Base-by-base conservation (phyloP, 1,140 invertebrate species). In the Propsilocerus akamusi region DNA sequence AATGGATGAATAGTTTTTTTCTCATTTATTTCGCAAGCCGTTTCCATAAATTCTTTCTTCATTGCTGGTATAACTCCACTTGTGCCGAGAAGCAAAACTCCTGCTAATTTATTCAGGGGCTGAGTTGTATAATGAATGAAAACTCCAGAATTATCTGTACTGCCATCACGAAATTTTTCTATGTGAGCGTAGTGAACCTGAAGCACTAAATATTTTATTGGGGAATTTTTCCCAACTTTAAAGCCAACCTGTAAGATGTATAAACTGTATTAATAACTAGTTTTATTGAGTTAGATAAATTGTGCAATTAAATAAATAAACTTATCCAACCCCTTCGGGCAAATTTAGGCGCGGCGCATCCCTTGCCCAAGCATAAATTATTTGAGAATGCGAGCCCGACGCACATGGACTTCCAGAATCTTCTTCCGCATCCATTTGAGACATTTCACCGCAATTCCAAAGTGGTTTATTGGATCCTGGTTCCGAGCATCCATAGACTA, bases 361-460 rank as follows among this genome's bases (percentile, higher is more conserved):
- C 60, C 87, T 74, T 3, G 93, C 95, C 95, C 95, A 99, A 0
- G 94, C 94, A 68, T 97, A 99, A 17, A 98, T 73, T 53, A 97
- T 87, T 78, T 66, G 64, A 1, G 60, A 63, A 54, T 85, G 80
- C 12, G 80, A 78, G 22, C 80, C 81, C 30, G 72, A 68, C 3
- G 66, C 67, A 60, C 87, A 91, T 1, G 84, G 81, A 61, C 72
- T 78, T 0, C 76, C 76, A 8, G 66, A 64, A 34, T 69, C 65
- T 48, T 66, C 61, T 53, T 66, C 65, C 48, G 59, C 58, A 17
- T 69, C 59, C 49, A 66, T 66, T 48, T 66, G 58, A 8, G 79
- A 73, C 92, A 97, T 96, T 72, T 95, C 90, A 5, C 91, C 90
- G 63, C 92, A 97, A 68, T 90, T 81, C 89, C 93, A 97, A 34